Conservation (phyloP, 2,113 vertebrate species). For the Bufo gargarizans region DNA sequence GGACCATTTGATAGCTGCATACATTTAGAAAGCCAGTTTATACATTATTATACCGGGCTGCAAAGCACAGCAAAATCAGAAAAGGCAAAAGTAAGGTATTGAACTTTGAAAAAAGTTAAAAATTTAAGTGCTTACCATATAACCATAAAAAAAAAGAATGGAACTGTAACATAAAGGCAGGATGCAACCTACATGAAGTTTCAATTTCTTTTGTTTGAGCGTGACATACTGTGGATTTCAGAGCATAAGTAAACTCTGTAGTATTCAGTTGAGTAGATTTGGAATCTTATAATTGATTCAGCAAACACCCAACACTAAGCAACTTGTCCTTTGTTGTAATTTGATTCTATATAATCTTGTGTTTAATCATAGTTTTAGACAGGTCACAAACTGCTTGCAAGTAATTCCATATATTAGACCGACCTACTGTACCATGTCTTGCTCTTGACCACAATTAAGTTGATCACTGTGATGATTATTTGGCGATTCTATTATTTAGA, state of each 20-base stretch:
- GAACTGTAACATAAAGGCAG: not conserved
- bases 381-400: not conserved
- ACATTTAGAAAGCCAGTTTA: slow-evolving; percentile 26
- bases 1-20: slow-evolving; percentile 22
- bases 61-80: not conserved
- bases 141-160: not conserved
- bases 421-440: not conserved
- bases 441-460: not conserved
- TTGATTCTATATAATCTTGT: slow-evolving; percentile 2
- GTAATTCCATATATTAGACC: not conserved
- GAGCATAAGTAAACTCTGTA: not conserved
- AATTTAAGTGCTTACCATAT: too few relatives aligned
- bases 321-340: not conserved
- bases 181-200: not conserved
- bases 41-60: slow-evolving; percentile 24
- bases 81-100: not conserved
- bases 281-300: not conserved
- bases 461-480: not conserved
- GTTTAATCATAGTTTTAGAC: not conserved
- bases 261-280: not conserved
- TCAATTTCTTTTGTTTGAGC: not conserved
- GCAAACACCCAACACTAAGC: not conserved
- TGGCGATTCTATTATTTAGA: not conserved
- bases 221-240: not conserved
- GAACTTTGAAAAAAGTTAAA: not conserved